phyloP scores from a whole-genome alignment of 2,797 vertebrate species.

The Tragopan temminckii region DNA sequence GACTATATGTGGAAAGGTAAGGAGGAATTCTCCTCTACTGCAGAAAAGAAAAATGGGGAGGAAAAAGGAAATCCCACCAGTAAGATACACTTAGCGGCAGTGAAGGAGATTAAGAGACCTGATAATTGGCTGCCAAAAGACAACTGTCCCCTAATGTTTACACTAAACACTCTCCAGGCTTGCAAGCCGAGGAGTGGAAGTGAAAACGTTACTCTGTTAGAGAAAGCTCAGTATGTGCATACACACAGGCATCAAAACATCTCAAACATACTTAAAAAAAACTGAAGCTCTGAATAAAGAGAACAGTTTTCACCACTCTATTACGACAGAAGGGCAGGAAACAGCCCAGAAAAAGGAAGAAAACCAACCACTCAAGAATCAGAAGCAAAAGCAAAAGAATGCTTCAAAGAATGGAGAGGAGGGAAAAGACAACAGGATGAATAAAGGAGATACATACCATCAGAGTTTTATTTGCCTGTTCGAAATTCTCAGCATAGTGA shows the following conservation, averaged over 20 bases:
- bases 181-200: not conserved
- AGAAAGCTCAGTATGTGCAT: not conserved
- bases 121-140: not conserved
- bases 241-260: not conserved
- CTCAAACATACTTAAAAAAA: not conserved
- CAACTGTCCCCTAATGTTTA: not conserved
- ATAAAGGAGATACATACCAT: constrained; percentile 77
- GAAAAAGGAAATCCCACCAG: not conserved
- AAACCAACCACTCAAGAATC: not conserved
- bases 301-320: not conserved
- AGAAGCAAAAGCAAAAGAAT: not conserved
- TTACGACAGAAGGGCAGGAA: not conserved
- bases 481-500: constrained; percentile 88
- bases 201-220: not conserved
- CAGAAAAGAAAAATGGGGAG: not conserved
- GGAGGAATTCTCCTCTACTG: not conserved
- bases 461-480: constrained; percentile 83
- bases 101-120: not conserved
- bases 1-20: not conserved
- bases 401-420: not conserved
- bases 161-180: not conserved
- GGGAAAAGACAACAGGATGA: not conserved
- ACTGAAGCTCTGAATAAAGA: not conserved
- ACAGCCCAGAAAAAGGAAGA: not conserved
- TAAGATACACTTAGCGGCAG: not conserved